Evolutionary conservation across 2,888 invertebrate species (phyloP).

Genomic region (Endotricha flammealis): DNA sequence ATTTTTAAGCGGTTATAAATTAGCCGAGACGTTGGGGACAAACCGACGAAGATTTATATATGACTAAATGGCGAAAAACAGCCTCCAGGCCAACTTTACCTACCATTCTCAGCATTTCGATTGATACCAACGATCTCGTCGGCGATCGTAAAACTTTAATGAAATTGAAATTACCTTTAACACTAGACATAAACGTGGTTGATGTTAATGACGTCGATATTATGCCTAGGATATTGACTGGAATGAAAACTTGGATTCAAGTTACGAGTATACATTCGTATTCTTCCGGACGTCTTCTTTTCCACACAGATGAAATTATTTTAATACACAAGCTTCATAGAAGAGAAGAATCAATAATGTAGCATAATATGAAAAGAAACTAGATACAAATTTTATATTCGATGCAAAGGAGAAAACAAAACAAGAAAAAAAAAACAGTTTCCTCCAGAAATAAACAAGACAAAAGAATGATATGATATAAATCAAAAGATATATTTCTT

Average conservation of each 20-base stretch:
- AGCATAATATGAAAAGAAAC: background rate
- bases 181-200: background rate
- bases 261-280: too few species aligned
- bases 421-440: conserved; percentile 5
- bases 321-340: too few species aligned
- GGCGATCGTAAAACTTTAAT: conserved; percentile 17
- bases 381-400: too few species aligned
- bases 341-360: background rate
- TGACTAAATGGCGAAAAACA: conserved; percentile 26
- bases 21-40: conserved; percentile 23
- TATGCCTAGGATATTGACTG: too few species aligned
- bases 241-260: too few species aligned
- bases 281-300: too few species aligned
- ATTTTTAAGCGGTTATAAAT: conserved; percentile 34
- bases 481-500: conserved; percentile 66
- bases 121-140: conserved; percentile 16
- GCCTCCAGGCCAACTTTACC: conserved; percentile 15
- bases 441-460: conserved; percentile 28
- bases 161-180: conserved; percentile 5
- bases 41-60: conserved; percentile 38
- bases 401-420: background rate
- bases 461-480: conserved; percentile 54
- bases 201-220: background rate
- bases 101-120: conserved; percentile 23
- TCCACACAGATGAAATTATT: too few species aligned